These are phyloP conservation scores for Tapirus indicus DNA, from an alignment of 2,797 vertebrate species.

Conservation along the genomic window DNA sequence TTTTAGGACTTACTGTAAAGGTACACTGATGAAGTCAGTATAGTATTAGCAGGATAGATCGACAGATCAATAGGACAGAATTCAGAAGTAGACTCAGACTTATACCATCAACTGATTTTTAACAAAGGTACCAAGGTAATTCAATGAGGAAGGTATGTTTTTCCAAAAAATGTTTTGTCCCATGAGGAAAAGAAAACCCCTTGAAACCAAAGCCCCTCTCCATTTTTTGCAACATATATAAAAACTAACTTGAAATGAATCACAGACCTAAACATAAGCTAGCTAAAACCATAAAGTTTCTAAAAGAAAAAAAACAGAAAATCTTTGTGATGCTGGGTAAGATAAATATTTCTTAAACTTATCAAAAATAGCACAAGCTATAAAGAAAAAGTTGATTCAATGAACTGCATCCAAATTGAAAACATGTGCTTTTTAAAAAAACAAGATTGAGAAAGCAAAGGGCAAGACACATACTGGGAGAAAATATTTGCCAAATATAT, in stretches of 20 bases:
- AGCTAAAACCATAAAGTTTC: neutral
- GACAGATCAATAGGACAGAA: neutral
- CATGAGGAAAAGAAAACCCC: neutral
- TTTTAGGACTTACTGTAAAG: neutral
- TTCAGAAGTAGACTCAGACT: neutral
- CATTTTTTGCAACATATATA: neutral
- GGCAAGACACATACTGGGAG: neutral
- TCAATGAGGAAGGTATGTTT: neutral
- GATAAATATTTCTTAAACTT: conserved; percentile 28
- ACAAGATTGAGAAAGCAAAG: neutral
- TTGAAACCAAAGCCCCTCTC: neutral
- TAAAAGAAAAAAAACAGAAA: neutral
- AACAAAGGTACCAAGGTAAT: neutral
- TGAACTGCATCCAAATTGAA: neutral
- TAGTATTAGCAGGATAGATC: neutral
- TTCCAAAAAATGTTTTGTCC: neutral
- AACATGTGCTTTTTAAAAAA: neutral
- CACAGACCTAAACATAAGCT: neutral
- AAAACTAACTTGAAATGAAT: conserved; percentile 24
- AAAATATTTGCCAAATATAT: neutral
- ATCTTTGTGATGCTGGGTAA: neutral
- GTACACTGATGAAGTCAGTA: neutral
- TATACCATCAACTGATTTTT: neutral
- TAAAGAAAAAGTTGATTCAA: conserved; percentile 45
- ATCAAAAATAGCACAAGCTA: conserved; percentile 17